phyloP scores from a whole-genome alignment of 2,888 invertebrate genomes.

The Plagiodera versicolora region DNA sequence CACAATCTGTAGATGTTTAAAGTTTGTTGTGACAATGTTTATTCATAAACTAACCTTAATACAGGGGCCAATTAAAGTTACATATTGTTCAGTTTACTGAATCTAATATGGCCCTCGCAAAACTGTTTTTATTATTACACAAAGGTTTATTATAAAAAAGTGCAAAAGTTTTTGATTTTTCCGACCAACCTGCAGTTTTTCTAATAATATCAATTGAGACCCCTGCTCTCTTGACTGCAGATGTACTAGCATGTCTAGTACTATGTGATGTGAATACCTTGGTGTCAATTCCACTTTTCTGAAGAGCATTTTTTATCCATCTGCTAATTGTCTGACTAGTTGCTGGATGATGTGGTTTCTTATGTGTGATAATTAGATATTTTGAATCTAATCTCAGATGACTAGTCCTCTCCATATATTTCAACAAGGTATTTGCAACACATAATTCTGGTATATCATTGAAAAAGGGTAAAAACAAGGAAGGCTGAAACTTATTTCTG shows the following conservation, averaged over 20 bases:
- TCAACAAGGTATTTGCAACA: constrained; percentile 19
- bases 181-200: constrained; percentile 21
- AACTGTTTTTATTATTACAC: too few relatives aligned
- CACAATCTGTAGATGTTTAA: not conserved
- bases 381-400: not conserved
- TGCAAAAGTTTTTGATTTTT: constrained; percentile 12
- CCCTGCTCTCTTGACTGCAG: constrained; percentile 13
- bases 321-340: constrained; percentile 29
- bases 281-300: constrained; percentile 27
- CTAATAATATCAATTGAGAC: constrained; percentile 15
- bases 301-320: constrained; percentile 29
- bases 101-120: too few relatives aligned
- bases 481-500: constrained; percentile 4
- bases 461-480: constrained; percentile 25
- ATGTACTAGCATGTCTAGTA: constrained; percentile 23
- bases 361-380: constrained; percentile 14
- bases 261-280: constrained; percentile 15
- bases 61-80: too few relatives aligned
- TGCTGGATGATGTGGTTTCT: constrained; percentile 20
- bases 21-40: not conserved
- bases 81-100: too few relatives aligned
- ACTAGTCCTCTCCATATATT: constrained; percentile 22
- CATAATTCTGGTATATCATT: constrained; percentile 26
- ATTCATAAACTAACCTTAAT: too few relatives aligned
- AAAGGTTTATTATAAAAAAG: constrained; percentile 21